Percentiles rank a stretch among this genome's conserved stretches.
Conservation (phyloP, 1,140 invertebrate species). For the Cardiocondyla obscurior region DNA sequence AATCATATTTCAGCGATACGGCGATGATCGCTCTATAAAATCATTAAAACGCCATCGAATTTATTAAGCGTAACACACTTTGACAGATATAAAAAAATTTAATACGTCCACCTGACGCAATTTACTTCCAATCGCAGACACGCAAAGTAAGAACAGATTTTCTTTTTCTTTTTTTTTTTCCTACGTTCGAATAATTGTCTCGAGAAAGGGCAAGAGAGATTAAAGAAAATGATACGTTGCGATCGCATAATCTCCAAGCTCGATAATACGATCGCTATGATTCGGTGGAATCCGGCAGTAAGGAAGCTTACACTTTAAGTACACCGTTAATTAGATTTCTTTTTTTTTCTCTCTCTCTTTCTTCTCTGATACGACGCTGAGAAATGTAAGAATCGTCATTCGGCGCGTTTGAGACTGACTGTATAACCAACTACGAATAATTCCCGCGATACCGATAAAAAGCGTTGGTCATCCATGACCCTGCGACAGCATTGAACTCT, state of each 20-base stretch:
- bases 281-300: conserved; percentile 61
- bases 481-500: conserved; percentile 12
- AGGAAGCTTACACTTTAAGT: neutral
- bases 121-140: conserved; percentile 53
- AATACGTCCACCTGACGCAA: conserved; percentile 82
- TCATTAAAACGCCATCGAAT: conserved; percentile 84
- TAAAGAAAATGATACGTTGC: conserved; percentile 17
- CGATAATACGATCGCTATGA: conserved; percentile 56
- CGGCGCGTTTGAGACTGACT: neutral
- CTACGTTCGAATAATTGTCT: conserved; percentile 22
- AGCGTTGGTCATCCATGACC: conserved; percentile 33
- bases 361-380: neutral
- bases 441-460: neutral
- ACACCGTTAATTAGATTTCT: conserved; percentile 59
- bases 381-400: too few relatives aligned
- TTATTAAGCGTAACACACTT: conserved; percentile 78
- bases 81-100: conserved; percentile 87
- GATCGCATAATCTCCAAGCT: conserved; percentile 16
- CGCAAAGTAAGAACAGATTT: neutral
- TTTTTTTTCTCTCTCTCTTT: neutral
- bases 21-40: conserved; percentile 84
- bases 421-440: conserved; percentile 17
- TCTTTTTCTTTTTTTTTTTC: neutral
- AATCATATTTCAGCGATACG: conserved; percentile 46
- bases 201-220: neutral